Percentiles rank a stretch among this genome's conserved stretches.
Conservation (phyloP, 64 coral and sea anemone species). For the Actinia equina region DNA sequence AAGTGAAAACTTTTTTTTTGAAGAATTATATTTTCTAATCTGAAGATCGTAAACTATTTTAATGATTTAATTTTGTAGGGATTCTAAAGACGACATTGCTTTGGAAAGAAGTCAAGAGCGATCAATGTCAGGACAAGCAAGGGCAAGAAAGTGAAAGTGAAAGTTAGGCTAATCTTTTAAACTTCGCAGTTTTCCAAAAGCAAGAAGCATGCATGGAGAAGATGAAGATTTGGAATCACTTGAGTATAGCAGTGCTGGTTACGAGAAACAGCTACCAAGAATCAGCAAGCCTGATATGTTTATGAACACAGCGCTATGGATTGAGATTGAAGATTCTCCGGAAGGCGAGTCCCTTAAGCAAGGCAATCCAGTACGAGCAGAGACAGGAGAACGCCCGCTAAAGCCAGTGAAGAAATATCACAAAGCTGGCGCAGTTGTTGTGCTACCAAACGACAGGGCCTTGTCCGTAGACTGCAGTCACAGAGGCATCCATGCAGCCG, state of each 20-base stretch:
- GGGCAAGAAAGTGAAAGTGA: not conserved
- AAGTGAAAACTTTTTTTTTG: not conserved
- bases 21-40: too few relatives aligned
- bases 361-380: not conserved
- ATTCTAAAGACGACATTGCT: too few relatives aligned
- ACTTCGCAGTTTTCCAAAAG: not conserved
- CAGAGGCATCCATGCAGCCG: constrained; percentile 35
- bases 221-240: not conserved
- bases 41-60: too few relatives aligned
- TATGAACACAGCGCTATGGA: not conserved
- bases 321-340: constrained; percentile 1
- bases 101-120: too few relatives aligned
- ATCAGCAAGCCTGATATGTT: constrained; percentile 17
- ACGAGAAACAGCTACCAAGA: not conserved
- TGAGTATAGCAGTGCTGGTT: not conserved
- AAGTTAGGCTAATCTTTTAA: not conserved
- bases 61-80: not conserved
- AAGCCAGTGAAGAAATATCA: not conserved
- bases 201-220: not conserved
- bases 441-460: constrained; percentile 8
- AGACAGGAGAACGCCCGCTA: not conserved
- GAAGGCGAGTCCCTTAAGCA: not conserved
- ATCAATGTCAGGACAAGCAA: not conserved
- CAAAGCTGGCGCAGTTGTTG: constrained; percentile 35
- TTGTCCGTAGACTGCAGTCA: constrained; percentile 47